Percentiles rank a stretch among this genome's conserved stretches.
Conservation (phyloP, 2,797 vertebrate genomes). For the Tympanoctomys barrerae region DNA sequence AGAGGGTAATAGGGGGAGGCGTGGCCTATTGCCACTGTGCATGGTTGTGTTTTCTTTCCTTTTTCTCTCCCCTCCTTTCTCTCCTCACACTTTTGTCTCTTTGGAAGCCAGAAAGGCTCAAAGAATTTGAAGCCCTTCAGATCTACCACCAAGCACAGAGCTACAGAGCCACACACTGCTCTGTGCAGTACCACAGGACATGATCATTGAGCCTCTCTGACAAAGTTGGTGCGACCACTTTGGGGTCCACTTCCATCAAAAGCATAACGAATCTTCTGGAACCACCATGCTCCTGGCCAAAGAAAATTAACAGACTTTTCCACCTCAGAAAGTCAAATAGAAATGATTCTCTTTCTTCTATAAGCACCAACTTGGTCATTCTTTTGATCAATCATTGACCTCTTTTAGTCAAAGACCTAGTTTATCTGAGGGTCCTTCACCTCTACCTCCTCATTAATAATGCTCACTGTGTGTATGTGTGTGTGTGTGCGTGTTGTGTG, state of each 20-base stretch:
- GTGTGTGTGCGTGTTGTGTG: background rate
- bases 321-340: background rate
- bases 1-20: background rate
- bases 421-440: background rate
- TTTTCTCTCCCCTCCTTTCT: background rate
- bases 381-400: background rate
- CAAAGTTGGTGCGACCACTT: background rate
- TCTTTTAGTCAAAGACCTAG: background rate
- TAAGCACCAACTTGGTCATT: background rate
- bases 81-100: background rate
- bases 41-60: background rate
- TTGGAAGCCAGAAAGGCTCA: background rate
- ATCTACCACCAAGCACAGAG: background rate
- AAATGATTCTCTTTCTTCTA: background rate
- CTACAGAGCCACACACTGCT: too few species aligned
- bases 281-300: background rate
- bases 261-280: background rate
- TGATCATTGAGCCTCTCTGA: background rate
- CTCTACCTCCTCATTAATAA: background rate
- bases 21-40: background rate
- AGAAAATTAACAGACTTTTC: background rate
- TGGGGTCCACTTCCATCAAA: background rate
- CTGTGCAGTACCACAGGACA: background rate
- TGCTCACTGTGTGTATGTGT: background rate
- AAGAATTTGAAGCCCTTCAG: background rate